Conservation (phyloP, 2,888 invertebrate species). For the Macrosoma leucophasiata region DNA sequence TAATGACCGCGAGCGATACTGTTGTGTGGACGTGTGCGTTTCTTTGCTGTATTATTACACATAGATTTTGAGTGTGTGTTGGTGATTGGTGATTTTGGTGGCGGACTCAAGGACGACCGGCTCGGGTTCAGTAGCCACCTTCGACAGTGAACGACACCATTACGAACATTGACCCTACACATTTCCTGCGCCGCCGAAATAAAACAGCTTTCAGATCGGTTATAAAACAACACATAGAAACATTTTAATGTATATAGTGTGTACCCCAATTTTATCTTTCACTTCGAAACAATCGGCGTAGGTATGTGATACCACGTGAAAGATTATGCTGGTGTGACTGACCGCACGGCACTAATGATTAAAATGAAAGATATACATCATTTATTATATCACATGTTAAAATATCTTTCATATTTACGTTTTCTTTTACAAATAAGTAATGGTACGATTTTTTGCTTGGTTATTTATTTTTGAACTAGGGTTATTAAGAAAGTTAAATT, state of each 20-base stretch:
- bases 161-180: constrained; percentile 63
- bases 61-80: constrained; percentile 34
- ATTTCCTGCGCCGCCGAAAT: constrained; percentile 61
- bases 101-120: constrained; percentile 66
- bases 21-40: constrained; percentile 15
- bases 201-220: constrained; percentile 46
- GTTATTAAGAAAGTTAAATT: constrained; percentile 6
- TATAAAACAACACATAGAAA: constrained; percentile 42
- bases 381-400: too few relatives aligned
- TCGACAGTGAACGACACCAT: constrained; percentile 67
- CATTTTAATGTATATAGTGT: constrained; percentile 37
- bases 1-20: constrained; percentile 9
- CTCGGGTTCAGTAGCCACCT: constrained; percentile 68
- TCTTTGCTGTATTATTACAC: constrained; percentile 20
- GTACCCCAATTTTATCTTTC: constrained; percentile 17
- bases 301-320: background rate
- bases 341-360: too few relatives aligned
- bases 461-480: constrained; percentile 33
- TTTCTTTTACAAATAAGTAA: too few relatives aligned
- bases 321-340: constrained; percentile 1
- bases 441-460: constrained; percentile 45
- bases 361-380: too few relatives aligned
- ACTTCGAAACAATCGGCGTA: background rate
- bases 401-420: too few relatives aligned
- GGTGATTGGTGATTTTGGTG: constrained; percentile 58